These are phyloP conservation scores for Drosophila putrida DNA, from an alignment of 2,888 invertebrate genomes.

Conservation along the genomic window DNA sequence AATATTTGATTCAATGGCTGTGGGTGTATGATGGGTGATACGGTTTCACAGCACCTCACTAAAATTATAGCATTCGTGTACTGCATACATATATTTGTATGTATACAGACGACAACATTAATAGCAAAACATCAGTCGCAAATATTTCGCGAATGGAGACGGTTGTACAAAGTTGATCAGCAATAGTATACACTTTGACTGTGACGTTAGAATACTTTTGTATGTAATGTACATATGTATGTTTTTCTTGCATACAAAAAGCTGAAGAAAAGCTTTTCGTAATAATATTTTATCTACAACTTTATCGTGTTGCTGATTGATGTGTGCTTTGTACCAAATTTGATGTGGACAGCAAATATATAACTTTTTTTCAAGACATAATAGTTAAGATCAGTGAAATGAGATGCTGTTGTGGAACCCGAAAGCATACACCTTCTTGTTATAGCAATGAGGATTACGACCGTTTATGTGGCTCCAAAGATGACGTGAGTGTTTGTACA, in stretches of 20 bases:
- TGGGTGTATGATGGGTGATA: conserved; percentile 5
- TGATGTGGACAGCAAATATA: conserved; percentile 1
- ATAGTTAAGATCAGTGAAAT: conserved; percentile 23
- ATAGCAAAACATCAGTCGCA: conserved; percentile 48
- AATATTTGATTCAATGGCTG: conserved; percentile 4
- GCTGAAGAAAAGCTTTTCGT: conserved; percentile 3
- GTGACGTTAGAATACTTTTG: background rate
- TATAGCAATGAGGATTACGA: conserved; percentile 29
- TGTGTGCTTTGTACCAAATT: background rate
- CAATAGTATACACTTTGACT: background rate
- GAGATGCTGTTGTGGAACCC: conserved; percentile 58
- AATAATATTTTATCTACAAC: conserved; percentile 3
- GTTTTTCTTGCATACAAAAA: background rate
- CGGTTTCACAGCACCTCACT: background rate
- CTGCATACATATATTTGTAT: background rate
- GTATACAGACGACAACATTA: conserved; percentile 16
- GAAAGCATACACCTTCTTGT: conserved; percentile 30
- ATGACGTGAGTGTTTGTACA: conserved; percentile 49
- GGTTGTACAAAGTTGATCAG: conserved; percentile 44
- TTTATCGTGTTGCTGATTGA: background rate
- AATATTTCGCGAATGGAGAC: conserved; percentile 34
- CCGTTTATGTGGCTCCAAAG: conserved; percentile 15
- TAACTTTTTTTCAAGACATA: conserved; percentile 4
- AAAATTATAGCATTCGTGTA: conserved; percentile 10
- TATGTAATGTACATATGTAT: background rate